These are phyloP conservation scores for Hephaestus fuliginosus DNA, from an alignment of 2,797 vertebrate genomes.

Conservation along the genomic window DNA sequence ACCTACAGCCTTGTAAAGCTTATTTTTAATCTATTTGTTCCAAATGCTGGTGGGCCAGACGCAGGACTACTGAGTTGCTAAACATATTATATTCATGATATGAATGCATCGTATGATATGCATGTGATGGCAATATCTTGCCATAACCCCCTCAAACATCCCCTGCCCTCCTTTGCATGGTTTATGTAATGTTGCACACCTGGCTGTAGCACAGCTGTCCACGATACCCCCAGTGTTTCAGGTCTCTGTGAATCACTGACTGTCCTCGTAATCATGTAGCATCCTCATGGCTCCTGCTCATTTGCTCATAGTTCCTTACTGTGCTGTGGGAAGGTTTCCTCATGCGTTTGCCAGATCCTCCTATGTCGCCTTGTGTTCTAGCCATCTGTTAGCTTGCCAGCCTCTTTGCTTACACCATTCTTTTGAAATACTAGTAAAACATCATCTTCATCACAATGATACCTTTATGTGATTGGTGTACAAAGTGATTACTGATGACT, in stretches of 20 bases:
- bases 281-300: not conserved
- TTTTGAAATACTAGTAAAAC: not conserved
- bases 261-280: not conserved
- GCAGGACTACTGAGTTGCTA: not conserved
- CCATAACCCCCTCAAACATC: not conserved
- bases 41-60: not conserved
- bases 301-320: not conserved
- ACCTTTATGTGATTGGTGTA: not conserved
- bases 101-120: not conserved
- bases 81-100: not conserved
- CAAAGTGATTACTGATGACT: not conserved
- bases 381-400: slow-evolving; percentile 29
- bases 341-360: slow-evolving; percentile 8
- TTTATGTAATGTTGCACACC: not conserved
- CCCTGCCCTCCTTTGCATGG: not conserved
- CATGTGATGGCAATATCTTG: not conserved
- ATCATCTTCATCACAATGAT: not conserved
- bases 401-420: not conserved
- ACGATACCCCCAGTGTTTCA: not conserved
- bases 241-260: not conserved
- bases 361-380: not conserved
- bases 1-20: not conserved
- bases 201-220: slow-evolving; percentile 8
- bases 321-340: slow-evolving; percentile 10
- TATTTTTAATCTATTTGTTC: not conserved